Percentiles rank a stretch among this genome's conserved stretches.
These are phyloP conservation scores for Rhadinocentrus ornatus DNA, from an alignment of 2,797 vertebrate genomes.

Conservation along the genomic window DNA sequence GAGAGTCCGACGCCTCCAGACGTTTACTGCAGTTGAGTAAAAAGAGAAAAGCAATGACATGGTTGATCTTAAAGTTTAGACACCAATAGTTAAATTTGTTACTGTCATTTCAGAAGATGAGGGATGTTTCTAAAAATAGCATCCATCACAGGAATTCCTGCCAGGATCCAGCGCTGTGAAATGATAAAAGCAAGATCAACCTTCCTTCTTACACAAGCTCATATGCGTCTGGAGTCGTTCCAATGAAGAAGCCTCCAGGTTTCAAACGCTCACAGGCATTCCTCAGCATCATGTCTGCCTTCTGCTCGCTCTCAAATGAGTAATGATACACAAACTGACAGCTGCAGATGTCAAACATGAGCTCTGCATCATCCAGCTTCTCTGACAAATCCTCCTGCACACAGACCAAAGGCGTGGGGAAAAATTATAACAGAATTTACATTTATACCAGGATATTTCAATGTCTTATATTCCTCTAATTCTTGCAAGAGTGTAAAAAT, in stretches of 20 bases:
- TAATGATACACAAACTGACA: conserved; percentile 98
- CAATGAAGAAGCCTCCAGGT: conserved; percentile 95
- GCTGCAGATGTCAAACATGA: conserved; percentile 92
- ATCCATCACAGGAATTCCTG: neutral
- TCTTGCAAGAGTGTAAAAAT: neutral
- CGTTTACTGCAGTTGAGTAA: conserved; percentile 76
- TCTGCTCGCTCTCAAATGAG: conserved; percentile 92
- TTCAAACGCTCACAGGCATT: conserved; percentile 93
- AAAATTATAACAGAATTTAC: neutral
- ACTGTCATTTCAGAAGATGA: neutral
- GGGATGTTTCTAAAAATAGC: neutral
- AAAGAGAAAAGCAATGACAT: neutral
- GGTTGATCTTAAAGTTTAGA: neutral
- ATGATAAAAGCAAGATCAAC: neutral
- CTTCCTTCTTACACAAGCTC: conserved; percentile 89
- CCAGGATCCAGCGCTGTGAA: neutral
- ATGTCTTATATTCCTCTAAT: too few relatives aligned
- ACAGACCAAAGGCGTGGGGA: neutral
- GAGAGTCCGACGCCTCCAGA: conserved; percentile 88
- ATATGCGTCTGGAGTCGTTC: conserved; percentile 94
- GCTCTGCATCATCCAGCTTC: conserved; percentile 83
- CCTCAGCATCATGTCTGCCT: conserved; percentile 94
- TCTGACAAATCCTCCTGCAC: conserved; percentile 87
- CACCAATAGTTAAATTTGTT: too few relatives aligned
- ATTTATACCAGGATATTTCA: too few relatives aligned